Base-by-base conservation (phyloP, 1,140 invertebrate species). In the Drosophila pachea region DNA sequence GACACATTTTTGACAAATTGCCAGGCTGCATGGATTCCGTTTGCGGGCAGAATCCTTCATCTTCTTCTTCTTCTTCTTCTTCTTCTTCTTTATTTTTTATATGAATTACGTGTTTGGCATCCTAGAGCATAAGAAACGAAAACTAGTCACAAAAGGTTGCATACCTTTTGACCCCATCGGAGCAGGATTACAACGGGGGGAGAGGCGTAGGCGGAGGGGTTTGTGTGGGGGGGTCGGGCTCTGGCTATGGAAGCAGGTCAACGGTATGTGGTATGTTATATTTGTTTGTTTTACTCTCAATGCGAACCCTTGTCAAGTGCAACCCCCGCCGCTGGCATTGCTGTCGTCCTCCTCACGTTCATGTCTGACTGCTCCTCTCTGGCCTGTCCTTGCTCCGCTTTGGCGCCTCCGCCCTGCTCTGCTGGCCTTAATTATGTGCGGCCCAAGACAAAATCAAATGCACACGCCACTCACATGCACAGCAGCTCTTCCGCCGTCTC, bases 1-100 rank as follows among this genome's bases (percentile, higher is more conserved):
- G 81, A 84, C 79, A 86, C 79, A 86, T 84, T 84, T 84, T 84
- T 84, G 81, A 84, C 79, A 84, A 84, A 84, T 84, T 86, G 81
- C 69, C 81, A 77, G 69, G 43, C 43, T 47, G 67, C 45, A 49
- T 78, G 61, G 56, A 61, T 42, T 48, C 54, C 45, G 35, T 65
- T 61, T 78, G 75, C 56, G 71, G 63, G 31, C 55, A 69, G 32
- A 49, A 65, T 84, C 68, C 68, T 62, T 65, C 71, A 64, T 38
- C 48, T 58, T 35, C 47, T 42, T 42, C 8, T 56, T 35, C 36
- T 58, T 54, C 70, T 31, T 63, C 63, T 67, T 63, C 22, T 53
- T 40, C 47, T 42, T 48, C 8, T 61, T 40, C 36, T 58, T 54
- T 74, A 22, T 63, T 66, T 67, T 63, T 61, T 53, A 62, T 76